A percentile compares a stretch with the other conserved stretches of the same genome.
These are phyloP conservation scores for Drosophila neotestacea DNA, from an alignment of 2,888 invertebrate genomes.

Conservation along the genomic window DNA sequence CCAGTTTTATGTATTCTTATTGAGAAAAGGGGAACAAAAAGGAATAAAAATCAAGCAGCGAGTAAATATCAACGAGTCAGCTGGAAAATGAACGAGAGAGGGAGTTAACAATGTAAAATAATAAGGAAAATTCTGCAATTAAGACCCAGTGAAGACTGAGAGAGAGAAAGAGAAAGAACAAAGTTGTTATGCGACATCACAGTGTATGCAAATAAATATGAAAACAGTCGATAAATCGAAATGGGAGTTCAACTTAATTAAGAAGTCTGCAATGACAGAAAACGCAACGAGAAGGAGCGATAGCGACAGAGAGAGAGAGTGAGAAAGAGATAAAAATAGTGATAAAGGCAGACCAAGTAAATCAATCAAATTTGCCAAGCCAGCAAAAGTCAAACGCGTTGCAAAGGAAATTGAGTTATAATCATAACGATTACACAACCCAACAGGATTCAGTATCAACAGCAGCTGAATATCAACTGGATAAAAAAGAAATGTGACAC, in stretches of 20 bases:
- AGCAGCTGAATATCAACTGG: background rate
- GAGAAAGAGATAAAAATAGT: background rate
- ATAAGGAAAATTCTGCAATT: constrained; percentile 32
- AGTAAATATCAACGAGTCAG: background rate
- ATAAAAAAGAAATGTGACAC: background rate
- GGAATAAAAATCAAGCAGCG: background rate
- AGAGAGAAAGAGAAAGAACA: constrained; percentile 4
- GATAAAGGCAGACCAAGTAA: constrained; percentile 27
- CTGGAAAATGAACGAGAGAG: background rate
- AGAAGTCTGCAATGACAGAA: constrained; percentile 25
- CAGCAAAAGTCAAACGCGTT: constrained; percentile 31
- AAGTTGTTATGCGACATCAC: constrained; percentile 32
- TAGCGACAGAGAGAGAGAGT: background rate
- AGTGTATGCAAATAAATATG: constrained; percentile 56
- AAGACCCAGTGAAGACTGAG: constrained; percentile 31
- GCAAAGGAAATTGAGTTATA: constrained; percentile 51
- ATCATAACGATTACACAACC: constrained; percentile 28
- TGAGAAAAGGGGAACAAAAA: background rate
- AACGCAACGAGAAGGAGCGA: background rate
- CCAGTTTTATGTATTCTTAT: background rate
- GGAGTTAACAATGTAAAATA: background rate
- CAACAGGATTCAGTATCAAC: constrained; percentile 7
- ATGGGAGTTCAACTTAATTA: constrained; percentile 54
- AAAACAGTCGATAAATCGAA: constrained; percentile 45
- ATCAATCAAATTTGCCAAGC: constrained; percentile 45